These are phyloP conservation scores for Rhopalosiphum maidis DNA, from an alignment of 1,140 invertebrate species.

Conservation along the genomic window DNA sequence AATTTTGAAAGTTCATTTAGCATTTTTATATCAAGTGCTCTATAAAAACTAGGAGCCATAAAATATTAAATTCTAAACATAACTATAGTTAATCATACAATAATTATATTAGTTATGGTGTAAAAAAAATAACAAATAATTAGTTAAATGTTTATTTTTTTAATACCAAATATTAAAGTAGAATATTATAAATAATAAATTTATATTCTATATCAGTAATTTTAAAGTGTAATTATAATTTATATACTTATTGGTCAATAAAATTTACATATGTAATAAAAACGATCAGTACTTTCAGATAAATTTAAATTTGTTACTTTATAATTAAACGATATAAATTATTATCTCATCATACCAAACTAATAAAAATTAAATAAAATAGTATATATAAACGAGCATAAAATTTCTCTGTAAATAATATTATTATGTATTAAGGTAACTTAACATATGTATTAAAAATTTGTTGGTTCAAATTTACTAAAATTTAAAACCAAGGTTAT, in stretches of 20 bases:
- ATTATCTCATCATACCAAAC: not conserved
- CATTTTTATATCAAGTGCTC: no score
- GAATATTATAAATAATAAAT: slow-evolving; percentile 5
- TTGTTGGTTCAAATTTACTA: not conserved
- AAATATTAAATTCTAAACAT: no score
- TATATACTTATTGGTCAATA: slow-evolving; percentile 12
- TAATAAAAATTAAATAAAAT: not conserved
- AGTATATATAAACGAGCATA: not conserved
- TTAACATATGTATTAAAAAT: not conserved
- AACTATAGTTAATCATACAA: not conserved
- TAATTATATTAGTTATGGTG: not conserved
- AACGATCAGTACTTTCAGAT: not conserved
- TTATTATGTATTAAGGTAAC: not conserved
- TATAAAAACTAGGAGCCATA: no score
- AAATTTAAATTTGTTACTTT: not conserved
- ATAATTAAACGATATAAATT: not conserved
- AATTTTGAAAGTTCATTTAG: no score
- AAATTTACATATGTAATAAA: not conserved
- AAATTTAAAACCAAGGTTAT: not conserved
- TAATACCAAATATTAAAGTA: slow-evolving; percentile 7
- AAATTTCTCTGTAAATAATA: not conserved
- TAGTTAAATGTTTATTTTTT: not conserved
- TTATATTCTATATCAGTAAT: not conserved
- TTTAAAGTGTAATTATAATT: not conserved
- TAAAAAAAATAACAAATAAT: not conserved